A percentile compares a stretch with the other conserved stretches of the same genome.
These are phyloP conservation scores for Pocillopora grandis DNA, from an alignment of 92 coral and sea anemone genomes.

Conservation along the genomic window DNA sequence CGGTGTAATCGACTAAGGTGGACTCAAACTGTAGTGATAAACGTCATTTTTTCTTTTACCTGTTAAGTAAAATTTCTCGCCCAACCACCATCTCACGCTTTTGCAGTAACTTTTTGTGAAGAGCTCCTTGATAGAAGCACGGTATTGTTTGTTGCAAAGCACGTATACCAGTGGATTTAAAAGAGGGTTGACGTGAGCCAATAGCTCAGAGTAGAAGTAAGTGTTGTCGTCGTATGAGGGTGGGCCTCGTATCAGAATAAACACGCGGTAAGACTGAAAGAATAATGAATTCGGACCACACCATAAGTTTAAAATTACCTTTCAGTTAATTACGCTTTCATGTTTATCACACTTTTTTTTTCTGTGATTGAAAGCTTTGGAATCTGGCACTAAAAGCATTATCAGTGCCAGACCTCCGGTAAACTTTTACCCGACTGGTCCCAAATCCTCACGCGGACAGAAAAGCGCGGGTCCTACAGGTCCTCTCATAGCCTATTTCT, in stretches of 20 bases:
- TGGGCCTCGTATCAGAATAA: conserved; percentile 61
- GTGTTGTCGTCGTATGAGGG: conserved; percentile 55
- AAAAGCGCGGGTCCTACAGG: too few relatives aligned
- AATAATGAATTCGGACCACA: not conserved
- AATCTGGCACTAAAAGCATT: too few relatives aligned
- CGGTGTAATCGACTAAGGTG: too few relatives aligned
- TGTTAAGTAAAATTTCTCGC: not conserved
- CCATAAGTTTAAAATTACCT: not conserved
- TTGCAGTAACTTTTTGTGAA: conserved; percentile 36
- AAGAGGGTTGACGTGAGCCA: conserved; percentile 83
- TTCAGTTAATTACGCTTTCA: not conserved
- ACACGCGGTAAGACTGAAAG: conserved; percentile 69
- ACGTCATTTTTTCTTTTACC: conserved; percentile 16
- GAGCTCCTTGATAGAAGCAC: conserved; percentile 65
- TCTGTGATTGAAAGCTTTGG: too few relatives aligned
- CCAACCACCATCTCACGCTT: conserved; percentile 1
- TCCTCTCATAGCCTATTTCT: too few relatives aligned
- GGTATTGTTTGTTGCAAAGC: conserved; percentile 69
- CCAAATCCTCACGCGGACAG: too few relatives aligned
- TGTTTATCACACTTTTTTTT: too few relatives aligned
- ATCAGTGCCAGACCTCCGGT: too few relatives aligned
- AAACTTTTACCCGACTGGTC: too few relatives aligned
- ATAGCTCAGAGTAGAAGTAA: conserved; percentile 76
- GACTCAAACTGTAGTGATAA: too few relatives aligned
- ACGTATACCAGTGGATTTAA: conserved; percentile 82